Conservation (phyloP, 2,113 vertebrate species). For the Rhinoderma darwinii region DNA sequence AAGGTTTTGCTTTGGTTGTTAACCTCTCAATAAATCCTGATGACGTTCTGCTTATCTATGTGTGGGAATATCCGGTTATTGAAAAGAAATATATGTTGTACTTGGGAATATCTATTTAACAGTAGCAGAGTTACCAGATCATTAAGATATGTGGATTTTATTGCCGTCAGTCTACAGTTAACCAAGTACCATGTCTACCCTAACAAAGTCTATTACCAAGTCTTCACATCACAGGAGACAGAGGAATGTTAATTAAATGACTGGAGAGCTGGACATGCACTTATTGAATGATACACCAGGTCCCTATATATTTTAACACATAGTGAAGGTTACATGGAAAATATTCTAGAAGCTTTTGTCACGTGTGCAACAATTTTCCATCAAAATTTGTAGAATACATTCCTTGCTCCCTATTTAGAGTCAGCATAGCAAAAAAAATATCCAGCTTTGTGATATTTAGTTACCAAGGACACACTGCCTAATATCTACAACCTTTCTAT, state of each 20-base stretch:
- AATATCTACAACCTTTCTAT: neutral
- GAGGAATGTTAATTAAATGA: neutral
- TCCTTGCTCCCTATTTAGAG: neutral
- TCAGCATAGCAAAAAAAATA: too few relatives aligned
- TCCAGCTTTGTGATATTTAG: neutral
- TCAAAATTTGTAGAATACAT: neutral
- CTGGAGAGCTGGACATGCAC: neutral
- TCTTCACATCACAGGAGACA: neutral
- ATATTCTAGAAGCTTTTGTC: neutral
- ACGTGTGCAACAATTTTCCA: neutral
- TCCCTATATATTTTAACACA: neutral
- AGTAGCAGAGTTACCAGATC: neutral
- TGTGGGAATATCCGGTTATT: constrained; percentile 52
- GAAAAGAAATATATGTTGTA: constrained; percentile 5
- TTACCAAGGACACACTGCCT: neutral
- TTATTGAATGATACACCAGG: neutral
- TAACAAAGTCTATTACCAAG: neutral
- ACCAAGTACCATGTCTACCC: neutral
- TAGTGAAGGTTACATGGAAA: neutral
- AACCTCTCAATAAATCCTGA: constrained; percentile 48
- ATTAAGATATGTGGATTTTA: neutral
- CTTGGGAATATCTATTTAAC: constrained; percentile 6
- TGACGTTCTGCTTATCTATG: constrained; percentile 36
- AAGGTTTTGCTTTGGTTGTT: constrained; percentile 33
- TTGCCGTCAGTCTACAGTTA: neutral